Evolutionary conservation across 2,113 vertebrate species (phyloP).

Genomic region (Chaetodon trifascialis): DNA sequence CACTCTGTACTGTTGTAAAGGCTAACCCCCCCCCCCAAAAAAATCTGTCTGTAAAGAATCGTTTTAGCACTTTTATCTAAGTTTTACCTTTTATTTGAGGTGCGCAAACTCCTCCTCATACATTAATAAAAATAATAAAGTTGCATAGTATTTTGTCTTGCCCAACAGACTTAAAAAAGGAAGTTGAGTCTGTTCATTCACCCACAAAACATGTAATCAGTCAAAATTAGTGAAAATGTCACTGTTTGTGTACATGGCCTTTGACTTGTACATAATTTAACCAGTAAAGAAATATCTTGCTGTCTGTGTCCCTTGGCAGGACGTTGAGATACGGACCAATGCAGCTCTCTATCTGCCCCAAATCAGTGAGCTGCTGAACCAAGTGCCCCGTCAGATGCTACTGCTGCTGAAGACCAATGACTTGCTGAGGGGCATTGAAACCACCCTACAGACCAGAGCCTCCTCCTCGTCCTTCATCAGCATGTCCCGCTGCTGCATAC

Average conservation of each 20-base stretch:
- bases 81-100: background rate
- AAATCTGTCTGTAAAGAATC: background rate
- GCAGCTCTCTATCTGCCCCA: slow-evolving; percentile 93
- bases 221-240: background rate
- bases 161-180: background rate
- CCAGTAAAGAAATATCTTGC: background rate
- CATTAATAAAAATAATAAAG: background rate
- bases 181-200: background rate
- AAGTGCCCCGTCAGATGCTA: slow-evolving; percentile 94
- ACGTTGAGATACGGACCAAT: slow-evolving; percentile 90
- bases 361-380: slow-evolving; percentile 94
- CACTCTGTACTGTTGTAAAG: too few species aligned
- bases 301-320: slow-evolving; percentile 77
- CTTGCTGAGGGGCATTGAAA: slow-evolving; percentile 94
- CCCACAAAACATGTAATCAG: background rate
- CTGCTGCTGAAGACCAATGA: slow-evolving; percentile 98
- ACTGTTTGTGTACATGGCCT: background rate
- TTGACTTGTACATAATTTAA: background rate
- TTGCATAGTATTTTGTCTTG: background rate
- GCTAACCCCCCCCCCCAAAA: too few species aligned
- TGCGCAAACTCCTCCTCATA: background rate
- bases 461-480: slow-evolving; percentile 95
- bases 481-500: slow-evolving; percentile 96
- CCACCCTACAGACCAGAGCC: slow-evolving; percentile 89
- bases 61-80: too few species aligned